These are phyloP conservation scores for Nebria salina DNA, from an alignment of 2,888 invertebrate genomes.

Conservation along the genomic window DNA sequence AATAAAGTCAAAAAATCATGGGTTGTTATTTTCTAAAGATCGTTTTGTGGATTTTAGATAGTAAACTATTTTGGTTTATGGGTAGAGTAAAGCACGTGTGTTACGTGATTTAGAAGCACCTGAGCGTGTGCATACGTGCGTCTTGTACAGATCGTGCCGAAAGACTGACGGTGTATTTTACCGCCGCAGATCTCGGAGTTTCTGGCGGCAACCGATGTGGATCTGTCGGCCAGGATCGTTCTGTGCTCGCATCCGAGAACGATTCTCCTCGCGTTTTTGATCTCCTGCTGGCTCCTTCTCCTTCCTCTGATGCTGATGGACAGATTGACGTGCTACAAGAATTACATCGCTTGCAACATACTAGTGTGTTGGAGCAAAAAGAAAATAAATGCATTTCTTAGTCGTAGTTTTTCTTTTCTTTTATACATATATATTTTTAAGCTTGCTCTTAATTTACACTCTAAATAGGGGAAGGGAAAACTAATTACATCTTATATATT, in stretches of 20 bases:
- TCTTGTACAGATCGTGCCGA: slow-evolving; percentile 10
- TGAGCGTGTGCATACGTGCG: slow-evolving; percentile 21
- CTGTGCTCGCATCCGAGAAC: slow-evolving; percentile 6
- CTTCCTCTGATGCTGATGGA: slow-evolving; percentile 16
- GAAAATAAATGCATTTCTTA: not conserved
- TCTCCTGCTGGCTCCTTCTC: slow-evolving; percentile 32
- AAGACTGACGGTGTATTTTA: slow-evolving; percentile 13
- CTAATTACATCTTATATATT: too few relatives aligned
- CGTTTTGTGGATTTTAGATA: not conserved
- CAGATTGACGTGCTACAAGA: slow-evolving; percentile 25
- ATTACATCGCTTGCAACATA: not conserved
- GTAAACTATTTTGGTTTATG: not conserved
- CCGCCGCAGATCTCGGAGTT: slow-evolving; percentile 15
- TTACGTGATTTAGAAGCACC: not conserved
- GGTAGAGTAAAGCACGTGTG: slow-evolving; percentile 27
- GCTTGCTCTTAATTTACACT: too few relatives aligned
- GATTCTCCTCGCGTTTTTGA: not conserved
- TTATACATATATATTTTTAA: not conserved
- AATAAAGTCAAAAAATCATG: slow-evolving; percentile 11
- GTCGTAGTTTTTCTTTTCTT: not conserved
- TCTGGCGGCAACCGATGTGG: slow-evolving; percentile 3
- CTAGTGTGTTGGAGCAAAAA: not conserved
- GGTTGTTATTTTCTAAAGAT: slow-evolving; percentile 5
- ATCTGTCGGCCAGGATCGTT: not conserved
- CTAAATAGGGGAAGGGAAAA: too few relatives aligned